Evolutionary conservation across 2,888 invertebrate species (phyloP), one percentile per base, ranked within the genome.

Genomic region (Nemotelus nigrinus): DNA sequence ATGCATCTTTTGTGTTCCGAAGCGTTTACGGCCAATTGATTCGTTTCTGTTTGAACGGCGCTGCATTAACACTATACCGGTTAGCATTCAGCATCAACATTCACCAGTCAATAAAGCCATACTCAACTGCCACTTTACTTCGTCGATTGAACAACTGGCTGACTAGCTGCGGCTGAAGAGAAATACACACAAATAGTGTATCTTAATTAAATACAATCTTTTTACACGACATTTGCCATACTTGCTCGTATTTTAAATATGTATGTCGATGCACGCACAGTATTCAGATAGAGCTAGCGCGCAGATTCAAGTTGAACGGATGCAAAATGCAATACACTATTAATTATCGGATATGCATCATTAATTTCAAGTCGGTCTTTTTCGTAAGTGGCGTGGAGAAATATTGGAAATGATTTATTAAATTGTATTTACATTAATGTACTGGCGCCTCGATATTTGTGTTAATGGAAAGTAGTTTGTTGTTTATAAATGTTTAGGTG

Each of bases 321-420:
- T 70, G 43, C 53, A 53, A 41, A 65, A 65, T 47, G 53, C n/a
- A 53, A 53, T 45, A 50, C 70, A 6, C 70, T 55, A 70, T 70
- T 70, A 70, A 70, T 53, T 70, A 70, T 70, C 53, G 70, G 70
- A 70, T 55, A 70, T 70, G 70, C 70, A 70, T 70, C 70, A 70
- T 70, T 70, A 53, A 70, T 70, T 70, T 70, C 10, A 39, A 4
- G 4, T 41, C 10, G 25, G 53, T 70, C 55, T 70, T 53, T 70
- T 41, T 53, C 8, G n/a, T 70, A 8, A 2, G 53, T 43, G 57
- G 50, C 43, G 39, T 50, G 53, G 5, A 70, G 39, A 70, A 41
- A 53, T 41, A 53, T 50, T 8, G 25, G 44, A 70, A 70, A 43
- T 70, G 70, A 70, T 70, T 70, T 53, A 53, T 70, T 48, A 50